Conservation (phyloP, 2,888 invertebrate species). For the Dioctria linearis region DNA sequence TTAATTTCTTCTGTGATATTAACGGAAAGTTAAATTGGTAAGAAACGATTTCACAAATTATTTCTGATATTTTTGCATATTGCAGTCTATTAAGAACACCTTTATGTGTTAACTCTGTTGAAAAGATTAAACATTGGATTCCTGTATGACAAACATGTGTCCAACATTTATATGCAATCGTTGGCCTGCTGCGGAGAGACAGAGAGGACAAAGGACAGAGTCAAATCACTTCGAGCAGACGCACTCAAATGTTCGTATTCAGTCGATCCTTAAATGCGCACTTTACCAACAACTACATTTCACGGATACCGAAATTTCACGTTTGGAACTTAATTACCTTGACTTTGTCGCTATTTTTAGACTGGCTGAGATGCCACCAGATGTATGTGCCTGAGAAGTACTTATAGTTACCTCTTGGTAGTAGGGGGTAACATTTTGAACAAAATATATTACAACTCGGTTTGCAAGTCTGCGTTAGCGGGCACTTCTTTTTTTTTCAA, state of each 20-base stretch:
- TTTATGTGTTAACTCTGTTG: too few relatives aligned
- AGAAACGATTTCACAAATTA: too few relatives aligned
- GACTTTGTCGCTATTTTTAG: conserved; percentile 38
- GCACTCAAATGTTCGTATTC: neutral
- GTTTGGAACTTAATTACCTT: conserved; percentile 44
- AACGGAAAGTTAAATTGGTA: too few relatives aligned
- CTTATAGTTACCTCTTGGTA: conserved; percentile 20
- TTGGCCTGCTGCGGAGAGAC: neutral
- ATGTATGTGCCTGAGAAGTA: conserved; percentile 12
- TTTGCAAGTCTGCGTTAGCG: too few relatives aligned
- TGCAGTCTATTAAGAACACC: too few relatives aligned
- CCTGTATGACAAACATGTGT: conserved; percentile 18
- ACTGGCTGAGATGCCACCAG: conserved; percentile 28
- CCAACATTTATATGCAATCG: conserved; percentile 4
- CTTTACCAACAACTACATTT: conserved; percentile 24
- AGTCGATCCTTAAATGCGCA: neutral
- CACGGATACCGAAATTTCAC: conserved; percentile 37
- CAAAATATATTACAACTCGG: too few relatives aligned
- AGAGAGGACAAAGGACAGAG: conserved; percentile 30
- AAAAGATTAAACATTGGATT: neutral
- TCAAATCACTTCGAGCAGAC: neutral
- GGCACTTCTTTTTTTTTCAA: too few relatives aligned
- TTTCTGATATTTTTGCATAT: too few relatives aligned
- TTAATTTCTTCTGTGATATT: too few relatives aligned
- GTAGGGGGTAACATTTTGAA: conserved; percentile 29